phyloP scores from a whole-genome alignment of 2,888 invertebrate genomes.

The Scaptomyza cyrtandrae region DNA sequence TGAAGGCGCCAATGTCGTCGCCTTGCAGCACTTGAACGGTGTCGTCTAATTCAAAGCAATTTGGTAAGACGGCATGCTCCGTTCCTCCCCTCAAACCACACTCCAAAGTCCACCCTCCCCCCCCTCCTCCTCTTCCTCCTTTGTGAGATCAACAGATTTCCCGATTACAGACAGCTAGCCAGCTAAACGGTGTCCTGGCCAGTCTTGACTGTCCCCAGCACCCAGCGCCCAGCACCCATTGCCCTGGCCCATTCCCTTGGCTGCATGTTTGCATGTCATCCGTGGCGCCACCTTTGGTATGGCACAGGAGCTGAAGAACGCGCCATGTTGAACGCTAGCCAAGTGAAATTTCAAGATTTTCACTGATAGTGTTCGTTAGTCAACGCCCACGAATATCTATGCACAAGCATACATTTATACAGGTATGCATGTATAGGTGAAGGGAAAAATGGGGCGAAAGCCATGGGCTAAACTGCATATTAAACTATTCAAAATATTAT shows the following conservation, averaged over 20 bases:
- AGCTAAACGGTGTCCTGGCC: conserved; percentile 59
- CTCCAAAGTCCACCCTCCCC: too few species aligned
- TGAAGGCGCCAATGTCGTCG: conserved; percentile 34
- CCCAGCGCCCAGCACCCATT: neutral
- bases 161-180: conserved; percentile 40
- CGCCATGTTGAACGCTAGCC: conserved; percentile 64
- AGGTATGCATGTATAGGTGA: neutral
- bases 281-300: conserved; percentile 27
- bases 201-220: neutral
- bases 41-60: conserved; percentile 74
- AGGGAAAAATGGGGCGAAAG: neutral
- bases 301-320: neutral
- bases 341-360: conserved; percentile 73
- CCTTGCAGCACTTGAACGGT: conserved; percentile 49
- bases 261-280: conserved; percentile 56
- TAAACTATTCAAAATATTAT: neutral
- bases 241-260: conserved; percentile 3
- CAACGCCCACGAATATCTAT: conserved; percentile 41
- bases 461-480: conserved; percentile 8
- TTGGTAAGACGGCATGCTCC: conserved; percentile 47
- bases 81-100: neutral
- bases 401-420: neutral
- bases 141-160: conserved; percentile 20
- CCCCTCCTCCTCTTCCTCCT: too few species aligned
- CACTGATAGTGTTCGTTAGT: conserved; percentile 66